Base-by-base conservation (phyloP, 2,888 invertebrate species). In the Sympetrum striolatum region DNA sequence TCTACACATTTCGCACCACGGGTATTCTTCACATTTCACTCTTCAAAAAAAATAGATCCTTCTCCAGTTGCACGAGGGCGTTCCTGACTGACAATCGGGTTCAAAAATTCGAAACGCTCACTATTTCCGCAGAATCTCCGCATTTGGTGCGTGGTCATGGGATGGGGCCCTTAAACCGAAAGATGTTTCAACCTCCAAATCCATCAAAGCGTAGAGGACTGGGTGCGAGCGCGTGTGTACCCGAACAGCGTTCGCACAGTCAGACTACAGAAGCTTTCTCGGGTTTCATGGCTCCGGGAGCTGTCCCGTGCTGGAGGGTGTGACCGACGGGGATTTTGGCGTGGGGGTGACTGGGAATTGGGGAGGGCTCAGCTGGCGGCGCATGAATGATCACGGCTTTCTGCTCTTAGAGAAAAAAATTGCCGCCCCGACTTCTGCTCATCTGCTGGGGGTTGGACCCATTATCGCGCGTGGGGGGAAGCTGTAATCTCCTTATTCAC, bases 311-410 rank as follows among this genome's bases (percentile, higher is more conserved):
- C 81, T 35, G 58, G 18, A 31, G 53, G n/a, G 53, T 48, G 58
- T 82, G 82, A 82, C 82, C 31, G 86, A 48, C 31, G 37, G 86
- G n/a, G 86, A 86, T 86, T 60, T 60, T 60, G 58, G 37, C 60
- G 60, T 39, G 86, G 58, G 58, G 35, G 58, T 25, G 48, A 58
- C 10, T 58, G 18, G 10, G 81, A 39, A 10, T 31, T 31, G 37
- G 35, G 37, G 80, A 15, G 86, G 86, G n/a, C 86, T 86, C 86
- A 86, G 58, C 86, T 86, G 86, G 86, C 58, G 53, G 8, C 82
- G 58, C 86, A 86, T 86, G 86, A 86, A 86, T 86, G 86, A 86
- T 86, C 86, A 86, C 60, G 86, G 60, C 64, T 58, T 60, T 60
- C 82, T 60, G 58, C 53, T 60, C 86, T 37, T 14, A 81, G 15